Percentiles rank a stretch among this genome's conserved stretches.
These are phyloP conservation scores for Ornithoptera priamus DNA, from an alignment of 2,888 invertebrate genomes.

Conservation along the genomic window DNA sequence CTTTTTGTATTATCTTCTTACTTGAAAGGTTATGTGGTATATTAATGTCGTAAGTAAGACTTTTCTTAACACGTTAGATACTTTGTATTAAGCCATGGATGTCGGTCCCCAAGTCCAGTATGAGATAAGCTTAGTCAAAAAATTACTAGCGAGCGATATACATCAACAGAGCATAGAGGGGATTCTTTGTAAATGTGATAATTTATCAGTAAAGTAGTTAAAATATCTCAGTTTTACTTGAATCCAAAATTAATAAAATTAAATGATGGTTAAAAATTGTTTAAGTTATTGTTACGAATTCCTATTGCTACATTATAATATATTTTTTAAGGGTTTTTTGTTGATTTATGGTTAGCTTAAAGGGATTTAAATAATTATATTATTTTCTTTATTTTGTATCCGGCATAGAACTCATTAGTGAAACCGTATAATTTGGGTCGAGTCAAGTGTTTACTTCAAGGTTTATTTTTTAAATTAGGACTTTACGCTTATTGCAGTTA, in stretches of 20 bases:
- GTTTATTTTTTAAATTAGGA: neutral
- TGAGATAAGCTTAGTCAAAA: too few relatives aligned
- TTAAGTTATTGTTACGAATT: too few relatives aligned
- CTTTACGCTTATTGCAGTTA: neutral
- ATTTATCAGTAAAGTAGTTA: neutral
- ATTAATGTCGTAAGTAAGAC: neutral
- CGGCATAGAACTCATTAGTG: constrained; percentile 9
- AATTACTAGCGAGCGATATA: too few relatives aligned
- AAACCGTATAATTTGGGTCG: constrained; percentile 6
- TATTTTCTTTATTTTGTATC: neutral
- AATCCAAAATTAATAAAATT: neutral
- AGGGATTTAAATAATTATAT: neutral
- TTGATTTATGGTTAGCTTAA: neutral
- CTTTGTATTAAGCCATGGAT: too few relatives aligned
- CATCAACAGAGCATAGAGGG: too few relatives aligned
- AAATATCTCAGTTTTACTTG: neutral
- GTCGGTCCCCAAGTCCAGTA: too few relatives aligned
- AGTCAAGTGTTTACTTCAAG: constrained; percentile 10
- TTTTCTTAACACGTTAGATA: too few relatives aligned
- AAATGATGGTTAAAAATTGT: too few relatives aligned
- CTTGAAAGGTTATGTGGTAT: constrained; percentile 10
- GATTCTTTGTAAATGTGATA: neutral
- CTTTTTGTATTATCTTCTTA: constrained; percentile 19
- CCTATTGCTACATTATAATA: too few relatives aligned
- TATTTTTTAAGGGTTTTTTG: too few relatives aligned